Evolutionary conservation across 2,113 vertebrate genomes (phyloP).

Genomic region (Turnix velox): DNA sequence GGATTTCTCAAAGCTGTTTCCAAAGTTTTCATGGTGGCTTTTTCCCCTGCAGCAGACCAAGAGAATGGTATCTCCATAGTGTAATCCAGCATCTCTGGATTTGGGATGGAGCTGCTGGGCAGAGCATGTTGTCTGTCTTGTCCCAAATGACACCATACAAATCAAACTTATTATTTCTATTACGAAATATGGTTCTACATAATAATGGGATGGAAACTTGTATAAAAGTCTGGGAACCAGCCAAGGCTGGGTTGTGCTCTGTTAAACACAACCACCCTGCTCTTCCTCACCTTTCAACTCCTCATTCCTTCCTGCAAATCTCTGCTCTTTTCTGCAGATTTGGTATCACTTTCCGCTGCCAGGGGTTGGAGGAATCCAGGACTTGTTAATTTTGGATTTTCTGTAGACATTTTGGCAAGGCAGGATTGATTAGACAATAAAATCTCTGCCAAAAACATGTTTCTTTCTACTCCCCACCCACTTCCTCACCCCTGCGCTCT

Average conservation of each 20-base stretch:
- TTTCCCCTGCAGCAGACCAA: too few relatives aligned
- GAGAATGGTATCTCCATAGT: background rate
- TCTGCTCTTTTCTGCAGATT: background rate
- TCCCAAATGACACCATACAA: background rate
- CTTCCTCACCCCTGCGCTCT: background rate
- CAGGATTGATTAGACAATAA: background rate
- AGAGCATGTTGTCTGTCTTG: background rate
- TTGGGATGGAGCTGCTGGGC: background rate
- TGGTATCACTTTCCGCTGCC: background rate
- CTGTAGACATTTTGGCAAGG: background rate
- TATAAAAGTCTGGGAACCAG: background rate
- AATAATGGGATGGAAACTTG: background rate
- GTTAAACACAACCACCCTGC: background rate
- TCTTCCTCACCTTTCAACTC: background rate
- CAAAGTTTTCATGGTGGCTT: background rate
- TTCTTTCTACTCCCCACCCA: background rate
- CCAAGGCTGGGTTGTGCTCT: background rate
- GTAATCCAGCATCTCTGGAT: background rate
- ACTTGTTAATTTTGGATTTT: background rate
- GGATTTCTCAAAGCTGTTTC: background rate
- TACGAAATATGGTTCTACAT: background rate
- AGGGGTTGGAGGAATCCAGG: background rate
- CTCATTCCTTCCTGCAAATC: background rate
- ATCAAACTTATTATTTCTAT: background rate
- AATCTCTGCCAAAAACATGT: background rate